A percentile compares a stretch with the other conserved stretches of the same genome.
phyloP scores from a whole-genome alignment of 2,113 vertebrate genomes.

The Oreochromis spilurus region DNA sequence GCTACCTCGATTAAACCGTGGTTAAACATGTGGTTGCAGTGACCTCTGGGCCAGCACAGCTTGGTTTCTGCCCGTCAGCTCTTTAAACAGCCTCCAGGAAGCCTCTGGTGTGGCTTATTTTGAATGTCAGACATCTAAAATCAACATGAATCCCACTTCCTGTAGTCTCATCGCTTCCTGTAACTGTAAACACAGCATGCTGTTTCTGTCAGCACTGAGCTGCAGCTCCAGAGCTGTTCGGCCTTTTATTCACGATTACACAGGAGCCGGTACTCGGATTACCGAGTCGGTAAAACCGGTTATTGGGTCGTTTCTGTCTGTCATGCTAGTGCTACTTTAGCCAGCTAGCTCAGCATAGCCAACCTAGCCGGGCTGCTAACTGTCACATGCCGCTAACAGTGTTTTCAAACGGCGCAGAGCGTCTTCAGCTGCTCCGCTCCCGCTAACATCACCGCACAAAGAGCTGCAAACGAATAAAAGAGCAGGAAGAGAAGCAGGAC shows the following conservation, averaged over 20 bases:
- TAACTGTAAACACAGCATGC: not conserved
- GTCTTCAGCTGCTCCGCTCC: not conserved
- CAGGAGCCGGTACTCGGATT: not conserved
- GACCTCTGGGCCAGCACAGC: not conserved
- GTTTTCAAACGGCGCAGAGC: not conserved
- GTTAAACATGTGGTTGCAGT: not conserved
- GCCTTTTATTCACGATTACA: not conserved
- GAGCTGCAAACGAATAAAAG: accelerated
- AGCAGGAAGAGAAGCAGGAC: not conserved
- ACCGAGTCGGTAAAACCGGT: not conserved
- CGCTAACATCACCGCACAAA: accelerated
- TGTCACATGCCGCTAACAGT: not conserved
- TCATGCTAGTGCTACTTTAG: constrained; percentile 36
- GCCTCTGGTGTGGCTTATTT: not conserved
- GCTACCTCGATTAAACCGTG: not conserved
- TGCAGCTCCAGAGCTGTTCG: not conserved
- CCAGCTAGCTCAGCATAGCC: not conserved
- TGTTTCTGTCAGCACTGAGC: not conserved
- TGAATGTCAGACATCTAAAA: not conserved
- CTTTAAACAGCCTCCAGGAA: not conserved
- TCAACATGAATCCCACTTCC: not conserved
- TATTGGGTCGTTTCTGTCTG: not conserved
- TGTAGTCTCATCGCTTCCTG: not conserved
- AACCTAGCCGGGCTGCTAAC: not conserved
- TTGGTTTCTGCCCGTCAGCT: not conserved